Conservation (phyloP, 2,888 invertebrate species). For the Pilophorus perplexus region DNA sequence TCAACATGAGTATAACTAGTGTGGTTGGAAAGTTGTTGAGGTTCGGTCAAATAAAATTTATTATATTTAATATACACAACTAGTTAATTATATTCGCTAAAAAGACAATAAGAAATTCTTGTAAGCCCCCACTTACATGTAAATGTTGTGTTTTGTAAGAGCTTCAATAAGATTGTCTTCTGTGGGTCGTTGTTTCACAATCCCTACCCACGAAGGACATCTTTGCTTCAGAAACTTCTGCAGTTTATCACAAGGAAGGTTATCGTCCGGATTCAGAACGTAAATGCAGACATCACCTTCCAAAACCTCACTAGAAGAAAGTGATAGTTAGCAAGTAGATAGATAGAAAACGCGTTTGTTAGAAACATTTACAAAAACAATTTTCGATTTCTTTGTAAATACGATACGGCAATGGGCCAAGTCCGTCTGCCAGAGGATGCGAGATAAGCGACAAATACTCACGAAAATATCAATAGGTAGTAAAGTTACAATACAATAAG, state of each 20-base stretch:
- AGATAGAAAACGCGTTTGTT: too few relatives aligned
- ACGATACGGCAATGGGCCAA: too few relatives aligned
- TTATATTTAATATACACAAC: not conserved
- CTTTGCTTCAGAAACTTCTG: conserved; percentile 59
- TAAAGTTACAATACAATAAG: too few relatives aligned
- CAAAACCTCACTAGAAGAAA: conserved; percentile 42
- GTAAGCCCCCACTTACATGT: conserved; percentile 59
- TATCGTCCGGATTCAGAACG: conserved; percentile 69
- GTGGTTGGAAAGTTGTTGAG: not conserved
- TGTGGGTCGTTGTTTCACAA: conserved; percentile 59
- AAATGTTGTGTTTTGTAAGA: conserved; percentile 61
- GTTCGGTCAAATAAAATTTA: too few relatives aligned
- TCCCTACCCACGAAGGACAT: conserved; percentile 62
- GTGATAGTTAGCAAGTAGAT: not conserved
- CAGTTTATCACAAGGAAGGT: conserved; percentile 62
- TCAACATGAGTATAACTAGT: not conserved
- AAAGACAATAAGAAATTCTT: too few relatives aligned
- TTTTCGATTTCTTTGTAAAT: too few relatives aligned
- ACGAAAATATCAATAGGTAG: too few relatives aligned
- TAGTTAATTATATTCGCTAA: too few relatives aligned
- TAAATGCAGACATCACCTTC: conserved; percentile 54
- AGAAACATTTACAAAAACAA: too few relatives aligned
- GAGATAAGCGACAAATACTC: too few relatives aligned
- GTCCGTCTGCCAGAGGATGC: too few relatives aligned
- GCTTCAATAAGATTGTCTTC: conserved; percentile 58